Evolutionary conservation across 2,113 vertebrate genomes (phyloP), one percentile per base, ranked within the genome.

Genomic region (Pogonocichla stellata): DNA sequence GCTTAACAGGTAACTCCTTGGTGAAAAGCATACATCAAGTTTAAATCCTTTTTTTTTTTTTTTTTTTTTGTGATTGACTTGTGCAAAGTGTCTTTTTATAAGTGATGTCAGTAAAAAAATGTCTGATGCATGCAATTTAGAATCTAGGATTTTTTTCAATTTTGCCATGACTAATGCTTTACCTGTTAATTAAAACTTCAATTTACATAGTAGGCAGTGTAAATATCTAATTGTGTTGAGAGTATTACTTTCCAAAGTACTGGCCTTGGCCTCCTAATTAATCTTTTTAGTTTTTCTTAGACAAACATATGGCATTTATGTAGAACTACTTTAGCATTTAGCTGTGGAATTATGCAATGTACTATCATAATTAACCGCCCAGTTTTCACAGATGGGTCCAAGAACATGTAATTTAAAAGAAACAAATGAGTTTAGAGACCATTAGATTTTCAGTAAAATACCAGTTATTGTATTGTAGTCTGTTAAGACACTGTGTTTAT

Each of bases 261-360:
- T 96, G 69, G 84, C 70, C 91, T 96, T 98, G 90, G 96, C 95
- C 93, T 98, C 90, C 90, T 98, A 97, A 98, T 98, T 98, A 98
- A 97, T 98, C 97, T 93, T 96, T 96, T 97, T 56, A 56, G 20
- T 93, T 98, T 97, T 94, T 93, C 75, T 92, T 88, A 97, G 96
- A 96, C 80, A 98, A 98, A 92, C 98, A 97, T 98, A 97, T 94
- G 97, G 97, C 96, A 94, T 98, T 98, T 97, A 91, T 97, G 88
- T 96, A 96, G 84, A 95, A 91, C 58, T 88, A 74, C 70, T 96
- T 95, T 80, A 95, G 93, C 95, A 96, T 96, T 98, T 97, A 97
- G 92, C 96, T 97, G 82, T 95, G 92, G 94, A 97, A 94, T 98
- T 97, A 95, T 94, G 94, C 95, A 96, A 93, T 86, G 91, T 92